phyloP scores from a whole-genome alignment of 2,888 invertebrate species.

The Machimus rusticus region DNA sequence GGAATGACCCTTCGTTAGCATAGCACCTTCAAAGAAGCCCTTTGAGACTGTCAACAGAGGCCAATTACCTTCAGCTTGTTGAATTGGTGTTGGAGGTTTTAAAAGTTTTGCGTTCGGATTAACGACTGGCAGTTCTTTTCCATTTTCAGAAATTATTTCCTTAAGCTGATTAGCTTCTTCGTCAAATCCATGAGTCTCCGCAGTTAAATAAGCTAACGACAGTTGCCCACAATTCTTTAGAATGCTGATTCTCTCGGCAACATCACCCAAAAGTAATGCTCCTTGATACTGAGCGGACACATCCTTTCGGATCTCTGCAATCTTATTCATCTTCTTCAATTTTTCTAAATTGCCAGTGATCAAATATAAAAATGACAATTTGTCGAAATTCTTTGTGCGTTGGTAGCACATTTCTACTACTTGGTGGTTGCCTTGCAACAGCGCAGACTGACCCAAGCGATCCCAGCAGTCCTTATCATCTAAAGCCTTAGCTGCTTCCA shows the following conservation, averaged over 20 bases:
- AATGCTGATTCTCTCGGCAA: slow-evolving; percentile 86
- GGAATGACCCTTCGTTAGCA: slow-evolving; percentile 65
- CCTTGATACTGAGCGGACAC: slow-evolving; percentile 96
- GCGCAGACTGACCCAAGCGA: slow-evolving; percentile 89
- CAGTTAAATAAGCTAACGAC: slow-evolving; percentile 91
- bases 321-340: slow-evolving; percentile 98
- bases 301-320: slow-evolving; percentile 98
- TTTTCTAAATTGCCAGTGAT: slow-evolving; percentile 99
- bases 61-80: slow-evolving; percentile 95
- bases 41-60: slow-evolving; percentile 91
- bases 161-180: slow-evolving; percentile 80
- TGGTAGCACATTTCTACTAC: slow-evolving; percentile 99
- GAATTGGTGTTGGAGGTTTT: slow-evolving; percentile 88
- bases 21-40: slow-evolving; percentile 71
- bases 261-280: slow-evolving; percentile 90
- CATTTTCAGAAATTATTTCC: slow-evolving; percentile 71
- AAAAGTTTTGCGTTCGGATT: slow-evolving; percentile 79
- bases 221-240: slow-evolving; percentile 77
- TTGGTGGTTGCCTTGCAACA: slow-evolving; percentile 93
- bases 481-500: slow-evolving; percentile 93
- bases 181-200: slow-evolving; percentile 86
- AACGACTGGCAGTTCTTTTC: slow-evolving; percentile 73
- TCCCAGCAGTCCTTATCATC: slow-evolving; percentile 98
- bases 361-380: slow-evolving; percentile 95
- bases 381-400: slow-evolving; percentile 98